Conservation (phyloP, 1,140 invertebrate species). For the Polypedilum pembai region DNA sequence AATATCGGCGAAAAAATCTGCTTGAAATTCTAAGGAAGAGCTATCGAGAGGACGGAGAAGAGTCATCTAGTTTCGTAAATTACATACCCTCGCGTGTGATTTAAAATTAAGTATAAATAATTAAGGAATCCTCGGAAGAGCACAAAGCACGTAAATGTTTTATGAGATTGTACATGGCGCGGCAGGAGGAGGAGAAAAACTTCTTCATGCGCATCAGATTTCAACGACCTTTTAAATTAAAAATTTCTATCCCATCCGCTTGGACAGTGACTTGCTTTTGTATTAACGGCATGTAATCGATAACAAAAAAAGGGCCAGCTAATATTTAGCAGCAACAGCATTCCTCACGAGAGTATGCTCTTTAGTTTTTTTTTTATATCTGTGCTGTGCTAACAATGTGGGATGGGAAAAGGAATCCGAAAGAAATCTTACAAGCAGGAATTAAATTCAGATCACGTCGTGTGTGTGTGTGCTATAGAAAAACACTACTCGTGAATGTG, state of each 20-base stretch:
- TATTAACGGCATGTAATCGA: not conserved
- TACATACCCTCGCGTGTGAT: not conserved
- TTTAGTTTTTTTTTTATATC: not conserved
- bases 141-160: not conserved
- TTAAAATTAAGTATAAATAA: not conserved
- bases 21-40: not conserved
- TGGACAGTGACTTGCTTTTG: too few relatives aligned
- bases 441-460: slow-evolving; percentile 26
- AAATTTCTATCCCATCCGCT: not conserved
- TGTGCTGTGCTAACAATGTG: not conserved
- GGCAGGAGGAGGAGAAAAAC: not conserved
- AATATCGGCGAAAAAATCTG: not conserved
- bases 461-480: too few relatives aligned
- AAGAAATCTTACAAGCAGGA: slow-evolving; percentile 20
- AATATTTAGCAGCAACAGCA: not conserved
- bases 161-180: not conserved
- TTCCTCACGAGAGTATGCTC: not conserved
- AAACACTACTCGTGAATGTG: not conserved
- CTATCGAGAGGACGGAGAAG: not conserved
- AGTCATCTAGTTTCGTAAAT: not conserved
- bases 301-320: not conserved
- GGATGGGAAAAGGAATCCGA: not conserved
- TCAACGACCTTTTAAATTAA: slow-evolving; percentile 5
- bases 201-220: slow-evolving; percentile 2
- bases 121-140: not conserved